phyloP scores from a whole-genome alignment of 2,797 vertebrate species.

The Urophycis tenuis region DNA sequence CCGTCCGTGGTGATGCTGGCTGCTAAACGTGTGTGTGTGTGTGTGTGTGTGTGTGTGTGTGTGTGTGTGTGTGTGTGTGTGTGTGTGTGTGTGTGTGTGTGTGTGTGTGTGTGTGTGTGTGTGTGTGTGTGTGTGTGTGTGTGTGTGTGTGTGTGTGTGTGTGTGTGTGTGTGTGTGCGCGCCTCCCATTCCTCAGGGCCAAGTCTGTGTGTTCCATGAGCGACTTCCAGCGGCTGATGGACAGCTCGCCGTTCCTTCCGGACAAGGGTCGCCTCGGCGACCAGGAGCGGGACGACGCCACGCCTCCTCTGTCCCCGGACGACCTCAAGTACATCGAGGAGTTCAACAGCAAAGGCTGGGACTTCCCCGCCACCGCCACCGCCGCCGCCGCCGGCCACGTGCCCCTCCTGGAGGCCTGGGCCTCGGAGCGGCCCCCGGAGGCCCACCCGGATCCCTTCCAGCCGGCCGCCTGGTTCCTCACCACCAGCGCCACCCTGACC shows the following conservation, averaged over 20 bases:
- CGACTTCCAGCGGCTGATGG: conserved; percentile 96
- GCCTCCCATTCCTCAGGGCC: conserved; percentile 69
- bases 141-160: conserved; percentile 10
- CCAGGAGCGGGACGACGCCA: conserved; percentile 77
- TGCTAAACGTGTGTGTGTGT: not conserved
- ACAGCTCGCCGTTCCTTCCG: conserved; percentile 95
- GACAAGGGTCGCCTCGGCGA: conserved; percentile 77
- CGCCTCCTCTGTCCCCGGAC: conserved; percentile 92
- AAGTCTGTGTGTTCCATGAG: conserved; percentile 99
- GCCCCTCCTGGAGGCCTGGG: conserved; percentile 47
- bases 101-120: conserved; percentile 18
- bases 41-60: conserved; percentile 8
- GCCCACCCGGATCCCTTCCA: conserved; percentile 73
- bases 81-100: conserved; percentile 24
- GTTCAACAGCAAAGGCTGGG: conserved; percentile 90
- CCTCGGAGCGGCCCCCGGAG: conserved; percentile 37
- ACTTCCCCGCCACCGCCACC: conserved; percentile 64
- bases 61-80: conserved; percentile 17
- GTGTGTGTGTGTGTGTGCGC: conserved; percentile 23
- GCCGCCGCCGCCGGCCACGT: conserved; percentile 33
- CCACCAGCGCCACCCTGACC: conserved; percentile 90
- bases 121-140: conserved; percentile 8
- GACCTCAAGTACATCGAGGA: conserved; percentile 99
- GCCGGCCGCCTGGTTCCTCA: conserved; percentile 87
- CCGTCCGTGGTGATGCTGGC: too few relatives aligned